Evolutionary conservation across 1,140 invertebrate species (phyloP), one percentile per base, ranked within the genome.

Genomic region (Drosophila asahinai): DNA sequence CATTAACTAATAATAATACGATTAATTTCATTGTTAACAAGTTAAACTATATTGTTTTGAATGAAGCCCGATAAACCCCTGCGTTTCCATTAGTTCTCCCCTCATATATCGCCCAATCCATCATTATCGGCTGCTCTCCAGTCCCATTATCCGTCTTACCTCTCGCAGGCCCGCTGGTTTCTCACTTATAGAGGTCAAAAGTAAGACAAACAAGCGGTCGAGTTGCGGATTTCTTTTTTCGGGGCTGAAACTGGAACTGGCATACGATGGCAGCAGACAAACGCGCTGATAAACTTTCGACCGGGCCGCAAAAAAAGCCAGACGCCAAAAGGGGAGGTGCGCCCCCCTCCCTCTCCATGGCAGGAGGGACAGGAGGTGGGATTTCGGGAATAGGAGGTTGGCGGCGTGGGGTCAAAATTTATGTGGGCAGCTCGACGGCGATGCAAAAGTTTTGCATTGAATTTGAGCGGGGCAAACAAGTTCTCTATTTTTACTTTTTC

Each of bases 361-460:
- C 12, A 22, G 2, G 25, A 14, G 62, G 12, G 17, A 5, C 3
- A 12, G 40, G 40, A 22, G 61, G 22, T 33, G 51, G 51, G 19
- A 22, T 55, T 55, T 55, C 38, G 17, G 25, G 54, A 22, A 36
- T 51, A 11, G 19, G 22, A 9, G n/a, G 64, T 1, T 33, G 63
- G 27, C 25, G 8, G 30, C 22, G 12, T 22, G 66, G 58, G 63
- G 36, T 57, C 38, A 42, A 83, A 83, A 89, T 89, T 89, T 89
- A 89, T 89, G 84, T 89, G 86, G 84, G 81, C 70, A 75, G 83
- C 83, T 68, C 77, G 82, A 62, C 82, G 77, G 79, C 83, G 63
- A 84, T 86, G 81, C 86, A 72, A 90, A 89, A 89, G 68, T 90
- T 89, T 89, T 90, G 84, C 84, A 84, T 89, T 89, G 84, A 89